Evolutionary conservation across 2,797 vertebrate genomes (phyloP).

Genomic region (Australoheros facetus): DNA sequence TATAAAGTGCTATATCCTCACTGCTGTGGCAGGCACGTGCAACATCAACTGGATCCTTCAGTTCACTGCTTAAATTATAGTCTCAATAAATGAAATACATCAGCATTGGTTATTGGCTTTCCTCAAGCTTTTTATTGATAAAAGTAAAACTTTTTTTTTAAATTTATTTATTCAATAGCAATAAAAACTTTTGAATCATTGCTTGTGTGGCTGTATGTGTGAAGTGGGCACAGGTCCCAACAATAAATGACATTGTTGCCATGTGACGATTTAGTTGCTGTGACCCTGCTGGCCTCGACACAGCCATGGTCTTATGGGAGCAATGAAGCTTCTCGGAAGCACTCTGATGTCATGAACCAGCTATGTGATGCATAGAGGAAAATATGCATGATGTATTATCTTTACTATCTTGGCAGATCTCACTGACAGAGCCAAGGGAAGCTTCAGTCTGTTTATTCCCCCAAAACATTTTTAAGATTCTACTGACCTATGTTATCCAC

Average conservation of each 20-base stretch:
- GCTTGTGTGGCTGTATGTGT: background rate
- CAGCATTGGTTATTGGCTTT: background rate
- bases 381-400: constrained; percentile 37
- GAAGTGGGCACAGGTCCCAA: constrained; percentile 1
- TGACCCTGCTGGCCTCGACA: constrained; percentile 17
- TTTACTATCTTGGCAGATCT: constrained; percentile 1
- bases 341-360: constrained; percentile 55
- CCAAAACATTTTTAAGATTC: background rate
- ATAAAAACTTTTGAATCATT: constrained; percentile 25
- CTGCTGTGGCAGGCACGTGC: background rate
- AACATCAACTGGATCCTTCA: constrained; percentile 3
- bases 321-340: constrained; percentile 33
- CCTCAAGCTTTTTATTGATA: background rate
- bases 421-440: background rate
- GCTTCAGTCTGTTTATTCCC: background rate
- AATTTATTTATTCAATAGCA: constrained; percentile 16
- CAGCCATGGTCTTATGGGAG: constrained; percentile 38
- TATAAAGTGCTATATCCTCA: constrained; percentile 17
- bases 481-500: no score
- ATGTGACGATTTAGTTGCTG: constrained; percentile 49
- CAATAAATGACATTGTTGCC: constrained; percentile 48
- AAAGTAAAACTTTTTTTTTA: background rate
- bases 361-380: constrained; percentile 49
- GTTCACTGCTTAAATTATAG: constrained; percentile 3
- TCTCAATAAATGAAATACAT: background rate